phyloP scores from a whole-genome alignment of 1,140 invertebrate genomes.

The Archivesica marissinica region DNA sequence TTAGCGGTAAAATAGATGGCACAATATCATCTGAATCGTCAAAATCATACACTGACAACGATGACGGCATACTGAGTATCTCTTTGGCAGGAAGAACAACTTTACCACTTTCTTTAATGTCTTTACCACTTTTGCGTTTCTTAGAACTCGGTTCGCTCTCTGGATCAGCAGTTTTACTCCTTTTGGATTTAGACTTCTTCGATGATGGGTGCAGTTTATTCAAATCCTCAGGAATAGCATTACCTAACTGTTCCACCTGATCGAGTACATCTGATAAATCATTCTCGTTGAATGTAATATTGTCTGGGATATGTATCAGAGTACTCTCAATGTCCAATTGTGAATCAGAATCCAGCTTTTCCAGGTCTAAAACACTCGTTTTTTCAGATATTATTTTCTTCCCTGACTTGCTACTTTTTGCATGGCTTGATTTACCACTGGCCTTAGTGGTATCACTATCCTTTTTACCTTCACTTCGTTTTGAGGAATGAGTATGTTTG shows the following conservation, averaged over 20 bases:
- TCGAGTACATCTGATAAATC: slow-evolving; percentile 79
- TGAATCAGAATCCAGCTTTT: slow-evolving; percentile 53
- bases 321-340: slow-evolving; percentile 63
- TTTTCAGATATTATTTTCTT: slow-evolving; percentile 3
- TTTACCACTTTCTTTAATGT: slow-evolving; percentile 44
- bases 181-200: slow-evolving; percentile 70
- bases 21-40: slow-evolving; percentile 68
- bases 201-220: not conserved
- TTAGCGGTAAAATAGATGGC: slow-evolving; percentile 65
- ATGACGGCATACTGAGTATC: slow-evolving; percentile 52
- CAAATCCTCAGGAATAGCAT: slow-evolving; percentile 20
- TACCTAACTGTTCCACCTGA: slow-evolving; percentile 79
- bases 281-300: slow-evolving; percentile 77
- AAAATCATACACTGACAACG: slow-evolving; percentile 77
- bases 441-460: not conserved
- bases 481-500: not conserved
- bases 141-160: slow-evolving; percentile 69
- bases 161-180: slow-evolving; percentile 61
- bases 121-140: slow-evolving; percentile 71
- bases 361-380: slow-evolving; percentile 16
- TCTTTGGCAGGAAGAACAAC: not conserved
- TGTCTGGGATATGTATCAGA: slow-evolving; percentile 73
- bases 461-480: slow-evolving; percentile 39
- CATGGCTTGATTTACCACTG: not conserved
- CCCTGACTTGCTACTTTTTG: slow-evolving; percentile 44